Conservation (phyloP, 2,113 vertebrate species). For the Pogona vitticeps region DNA sequence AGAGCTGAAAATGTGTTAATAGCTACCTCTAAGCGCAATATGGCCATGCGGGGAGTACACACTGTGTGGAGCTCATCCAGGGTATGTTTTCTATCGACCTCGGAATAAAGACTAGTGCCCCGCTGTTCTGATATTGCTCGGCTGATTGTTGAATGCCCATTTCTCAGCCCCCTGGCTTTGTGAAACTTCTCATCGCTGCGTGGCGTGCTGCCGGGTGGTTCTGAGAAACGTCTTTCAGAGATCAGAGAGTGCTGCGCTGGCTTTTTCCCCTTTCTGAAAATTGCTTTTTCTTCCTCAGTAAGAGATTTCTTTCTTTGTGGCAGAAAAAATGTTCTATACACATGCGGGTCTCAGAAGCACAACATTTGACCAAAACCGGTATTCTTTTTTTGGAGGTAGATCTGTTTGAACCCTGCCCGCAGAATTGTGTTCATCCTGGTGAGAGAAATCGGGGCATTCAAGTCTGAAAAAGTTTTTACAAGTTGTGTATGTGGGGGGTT, state of each 20-base stretch:
- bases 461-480: too few species aligned
- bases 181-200: neutral
- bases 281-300: neutral
- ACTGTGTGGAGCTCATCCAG: neutral
- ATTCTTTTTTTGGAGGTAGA: too few species aligned
- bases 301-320: neutral
- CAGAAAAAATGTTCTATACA: too few species aligned
- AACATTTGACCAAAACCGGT: too few species aligned
- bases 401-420: too few species aligned
- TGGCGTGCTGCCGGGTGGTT: neutral
- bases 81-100: neutral
- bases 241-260: too few species aligned
- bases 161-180: slow-evolving; percentile 24
- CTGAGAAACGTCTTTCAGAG: too few species aligned
- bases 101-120: neutral
- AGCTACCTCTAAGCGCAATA: neutral
- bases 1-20: neutral
- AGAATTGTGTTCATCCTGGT: too few species aligned
- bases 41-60: neutral
- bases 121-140: neutral
- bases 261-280: too few species aligned
- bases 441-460: too few species aligned
- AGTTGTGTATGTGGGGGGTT: too few species aligned
- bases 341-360: too few species aligned
- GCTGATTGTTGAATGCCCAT: slow-evolving; percentile 8